Conservation (phyloP, 2,888 invertebrate species). For the Spisula subtruncata region DNA sequence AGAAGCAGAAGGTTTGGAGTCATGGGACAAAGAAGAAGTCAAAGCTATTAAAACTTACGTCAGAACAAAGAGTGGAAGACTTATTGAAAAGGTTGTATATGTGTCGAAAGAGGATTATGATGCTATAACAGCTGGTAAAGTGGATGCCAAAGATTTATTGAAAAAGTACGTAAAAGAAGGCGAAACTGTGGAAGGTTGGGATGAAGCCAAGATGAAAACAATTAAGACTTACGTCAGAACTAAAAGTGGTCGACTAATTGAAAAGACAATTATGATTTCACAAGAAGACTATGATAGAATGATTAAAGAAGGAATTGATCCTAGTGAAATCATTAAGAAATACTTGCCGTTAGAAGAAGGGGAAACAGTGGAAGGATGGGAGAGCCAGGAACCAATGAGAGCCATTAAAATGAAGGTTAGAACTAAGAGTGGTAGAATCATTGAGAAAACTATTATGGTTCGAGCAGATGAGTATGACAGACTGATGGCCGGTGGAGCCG, state of each 20-base stretch:
- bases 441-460: conserved; percentile 86
- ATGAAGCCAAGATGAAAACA: conserved; percentile 86
- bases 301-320: conserved; percentile 84
- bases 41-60: conserved; percentile 86
- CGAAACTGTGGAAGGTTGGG: conserved; percentile 86
- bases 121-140: conserved; percentile 83
- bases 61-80: conserved; percentile 86
- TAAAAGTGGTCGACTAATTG: conserved; percentile 86
- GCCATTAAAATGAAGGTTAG: conserved; percentile 85
- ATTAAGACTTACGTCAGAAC: conserved; percentile 87
- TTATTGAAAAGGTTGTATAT: conserved; percentile 85
- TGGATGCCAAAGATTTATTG: conserved; percentile 82
- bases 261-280: conserved; percentile 86
- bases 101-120: conserved; percentile 87
- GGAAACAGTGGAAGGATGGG: conserved; percentile 84
- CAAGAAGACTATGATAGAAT: conserved; percentile 86
- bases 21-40: conserved; percentile 87
- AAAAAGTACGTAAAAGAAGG: conserved; percentile 84
- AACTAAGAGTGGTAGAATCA: conserved; percentile 87
- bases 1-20: conserved; percentile 84
- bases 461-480: conserved; percentile 86
- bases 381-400: conserved; percentile 86
- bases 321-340: conserved; percentile 84
- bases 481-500: conserved; percentile 83
- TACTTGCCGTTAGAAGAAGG: conserved; percentile 86